Evolutionary conservation across 1,140 invertebrate species (phyloP).

Genomic region (Probaryconus sp.): DNA sequence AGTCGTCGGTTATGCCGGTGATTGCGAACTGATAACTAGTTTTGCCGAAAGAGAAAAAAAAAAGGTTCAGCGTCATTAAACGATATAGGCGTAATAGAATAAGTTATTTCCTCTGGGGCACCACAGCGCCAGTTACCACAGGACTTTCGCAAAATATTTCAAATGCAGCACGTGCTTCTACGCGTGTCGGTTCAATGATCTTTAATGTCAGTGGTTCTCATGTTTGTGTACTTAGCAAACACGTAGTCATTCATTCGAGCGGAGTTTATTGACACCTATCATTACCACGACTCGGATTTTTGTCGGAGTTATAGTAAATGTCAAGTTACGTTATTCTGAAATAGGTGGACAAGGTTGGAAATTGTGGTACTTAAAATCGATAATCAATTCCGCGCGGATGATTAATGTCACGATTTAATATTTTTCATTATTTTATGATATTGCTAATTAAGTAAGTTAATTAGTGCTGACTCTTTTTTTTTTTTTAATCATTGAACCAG

Average conservation of each 20-base stretch:
- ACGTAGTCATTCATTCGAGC: too few species aligned
- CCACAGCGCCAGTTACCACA: constrained; percentile 15
- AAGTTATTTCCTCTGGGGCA: constrained; percentile 31
- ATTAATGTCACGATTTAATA: too few species aligned
- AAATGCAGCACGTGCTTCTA: constrained; percentile 55
- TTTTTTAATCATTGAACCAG: too few species aligned
- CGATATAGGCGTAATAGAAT: constrained; percentile 3
- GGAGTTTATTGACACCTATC: too few species aligned
- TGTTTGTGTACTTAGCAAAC: constrained; percentile 11
- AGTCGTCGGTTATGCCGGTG: neutral
- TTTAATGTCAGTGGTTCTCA: constrained; percentile 22
- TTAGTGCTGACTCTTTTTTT: too few species aligned
- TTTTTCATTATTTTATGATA: too few species aligned
- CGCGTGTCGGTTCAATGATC: constrained; percentile 59
- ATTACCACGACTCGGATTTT: constrained; percentile 1
- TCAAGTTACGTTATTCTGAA: too few species aligned
- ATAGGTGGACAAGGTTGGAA: too few species aligned
- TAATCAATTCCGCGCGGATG: too few species aligned
- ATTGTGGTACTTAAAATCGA: too few species aligned
- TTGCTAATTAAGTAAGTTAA: too few species aligned
- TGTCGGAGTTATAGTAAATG: too few species aligned
- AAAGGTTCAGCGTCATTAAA: constrained; percentile 14
- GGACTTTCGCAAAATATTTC: constrained; percentile 44
- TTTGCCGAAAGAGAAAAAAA: constrained; percentile 10
- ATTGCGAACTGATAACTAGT: constrained; percentile 6